Evolutionary conservation across 2,888 invertebrate species (phyloP), one percentile per base, ranked within the genome.

Genomic region (Nomada ferruginata): DNA sequence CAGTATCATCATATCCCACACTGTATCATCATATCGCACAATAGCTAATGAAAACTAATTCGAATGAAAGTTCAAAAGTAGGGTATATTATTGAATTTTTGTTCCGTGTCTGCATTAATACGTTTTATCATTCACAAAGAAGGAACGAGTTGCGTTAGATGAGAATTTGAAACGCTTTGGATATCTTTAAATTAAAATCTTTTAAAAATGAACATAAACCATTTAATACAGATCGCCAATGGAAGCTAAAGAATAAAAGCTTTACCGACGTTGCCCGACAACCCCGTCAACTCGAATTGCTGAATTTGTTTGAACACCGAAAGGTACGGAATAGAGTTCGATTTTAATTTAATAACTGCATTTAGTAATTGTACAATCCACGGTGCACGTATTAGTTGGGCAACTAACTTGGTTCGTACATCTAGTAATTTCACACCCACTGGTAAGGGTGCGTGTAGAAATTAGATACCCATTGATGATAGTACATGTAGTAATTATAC

Each of bases 381-480:
- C 23, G 26, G 29, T 13, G 1, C 11, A 7, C 15, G 70, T 70
- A 82, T 74, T 78, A 71, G 78, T 77, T 57, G 44, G 53, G 66
- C 36, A 53, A 13, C 36, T 44, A 57, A 55, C 26, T 59, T 11
- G 20, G 61, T 55, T 74, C 53, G 65, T 66, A 63, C 66, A 71
- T 82, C 74, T 63, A 78, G 83, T 83, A 83, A 83, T 83, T 83
- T 82, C 82, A 82, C 83, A 82, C 82, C 74, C 68, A 68, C 66
- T 60, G 77, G 63, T 60, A 63, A 53, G 63, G 66, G 73, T 77
- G 68, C 74, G 66, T 47, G 82, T 75, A 74, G 83, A 78, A 83
- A 83, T 83, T 83, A 83, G 82, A 83, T 82, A 77, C 50, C 73
- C 73, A 82, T 65, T 82, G 83, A 82, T 78, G 78, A 83, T 82